phyloP scores from a whole-genome alignment of 92 coral and sea anemone species.

The Palythoa heliodiscus region DNA sequence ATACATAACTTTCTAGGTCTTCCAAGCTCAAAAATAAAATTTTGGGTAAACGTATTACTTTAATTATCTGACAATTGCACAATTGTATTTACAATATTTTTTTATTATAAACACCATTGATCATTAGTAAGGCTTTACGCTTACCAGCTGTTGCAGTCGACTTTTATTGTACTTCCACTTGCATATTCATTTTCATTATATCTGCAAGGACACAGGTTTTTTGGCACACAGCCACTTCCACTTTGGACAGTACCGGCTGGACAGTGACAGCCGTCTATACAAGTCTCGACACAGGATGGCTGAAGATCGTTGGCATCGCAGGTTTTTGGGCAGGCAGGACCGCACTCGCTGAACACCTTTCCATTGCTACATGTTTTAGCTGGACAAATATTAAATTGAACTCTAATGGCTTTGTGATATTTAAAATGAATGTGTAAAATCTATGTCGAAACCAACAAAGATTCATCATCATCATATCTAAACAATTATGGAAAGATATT shows the following conservation, averaged over 20 bases:
- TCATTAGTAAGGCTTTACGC: neutral
- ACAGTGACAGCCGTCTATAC: slow-evolving; percentile 86
- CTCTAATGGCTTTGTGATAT: neutral
- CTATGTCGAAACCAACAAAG: neutral
- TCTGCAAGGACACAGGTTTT: slow-evolving; percentile 74
- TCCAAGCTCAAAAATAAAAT: no score
- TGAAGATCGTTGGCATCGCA: slow-evolving; percentile 64
- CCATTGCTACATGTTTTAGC: slow-evolving; percentile 66
- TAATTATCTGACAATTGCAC: no score
- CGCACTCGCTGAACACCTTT: slow-evolving; percentile 70
- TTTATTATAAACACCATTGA: neutral
- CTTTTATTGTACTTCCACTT: slow-evolving; percentile 57
- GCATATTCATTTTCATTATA: slow-evolving; percentile 63
- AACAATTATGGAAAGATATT: no score
- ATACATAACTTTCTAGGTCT: no score
- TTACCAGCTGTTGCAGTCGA: slow-evolving; percentile 78
- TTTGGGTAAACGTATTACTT: no score
- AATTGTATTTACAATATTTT: neutral
- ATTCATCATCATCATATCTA: no score
- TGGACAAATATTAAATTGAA: slow-evolving; percentile 8
- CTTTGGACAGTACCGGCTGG: slow-evolving; percentile 71
- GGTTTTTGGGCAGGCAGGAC: slow-evolving; percentile 72
- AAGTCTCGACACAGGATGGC: slow-evolving; percentile 70
- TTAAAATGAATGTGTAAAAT: neutral
- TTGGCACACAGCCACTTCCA: slow-evolving; percentile 57